Evolutionary conservation across 2,888 invertebrate genomes (phyloP).

Genomic region (Phrixothrix hirtus): DNA sequence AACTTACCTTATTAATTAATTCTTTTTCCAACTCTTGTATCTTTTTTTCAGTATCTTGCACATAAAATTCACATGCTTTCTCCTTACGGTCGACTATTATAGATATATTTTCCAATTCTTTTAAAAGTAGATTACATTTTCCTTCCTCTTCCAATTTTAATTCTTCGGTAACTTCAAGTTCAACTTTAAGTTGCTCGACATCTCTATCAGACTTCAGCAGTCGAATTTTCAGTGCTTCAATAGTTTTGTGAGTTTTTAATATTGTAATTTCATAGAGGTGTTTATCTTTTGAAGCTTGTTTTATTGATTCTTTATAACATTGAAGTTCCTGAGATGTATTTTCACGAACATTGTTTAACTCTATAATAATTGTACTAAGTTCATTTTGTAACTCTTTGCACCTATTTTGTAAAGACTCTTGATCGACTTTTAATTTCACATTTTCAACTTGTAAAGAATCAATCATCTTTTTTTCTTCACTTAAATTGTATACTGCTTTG

Average conservation of each 20-base stretch:
- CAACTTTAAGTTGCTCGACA: constrained; percentile 60
- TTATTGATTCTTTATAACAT: constrained; percentile 55
- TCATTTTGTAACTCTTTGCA: constrained; percentile 36
- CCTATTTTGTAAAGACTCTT: constrained; percentile 22
- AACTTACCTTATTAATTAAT: constrained; percentile 41
- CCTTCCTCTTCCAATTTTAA: constrained; percentile 47
- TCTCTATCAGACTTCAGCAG: constrained; percentile 64
- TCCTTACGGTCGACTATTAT: constrained; percentile 46
- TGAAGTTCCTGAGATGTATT: constrained; percentile 28
- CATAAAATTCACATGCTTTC: constrained; percentile 45
- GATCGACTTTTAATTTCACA: constrained; percentile 19
- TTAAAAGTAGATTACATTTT: constrained; percentile 42
- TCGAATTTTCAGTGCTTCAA: constrained; percentile 63
- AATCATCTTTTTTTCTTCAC: constrained; percentile 35
- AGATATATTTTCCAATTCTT: constrained; percentile 43
- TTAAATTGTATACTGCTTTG: constrained; percentile 50
- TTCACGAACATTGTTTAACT: constrained; percentile 28
- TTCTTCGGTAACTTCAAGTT: constrained; percentile 47
- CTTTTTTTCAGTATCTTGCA: constrained; percentile 43
- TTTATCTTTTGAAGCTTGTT: constrained; percentile 59
- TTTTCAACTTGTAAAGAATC: constrained; percentile 33
- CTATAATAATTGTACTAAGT: constrained; percentile 29
- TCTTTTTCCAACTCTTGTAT: constrained; percentile 41
- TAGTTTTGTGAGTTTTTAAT: constrained; percentile 62
- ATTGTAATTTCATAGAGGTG: constrained; percentile 64